A percentile compares a stretch with the other conserved stretches of the same genome.
Evolutionary conservation across 2,888 invertebrate species (phyloP).

Genomic region (Linnaemya vulpina): DNA sequence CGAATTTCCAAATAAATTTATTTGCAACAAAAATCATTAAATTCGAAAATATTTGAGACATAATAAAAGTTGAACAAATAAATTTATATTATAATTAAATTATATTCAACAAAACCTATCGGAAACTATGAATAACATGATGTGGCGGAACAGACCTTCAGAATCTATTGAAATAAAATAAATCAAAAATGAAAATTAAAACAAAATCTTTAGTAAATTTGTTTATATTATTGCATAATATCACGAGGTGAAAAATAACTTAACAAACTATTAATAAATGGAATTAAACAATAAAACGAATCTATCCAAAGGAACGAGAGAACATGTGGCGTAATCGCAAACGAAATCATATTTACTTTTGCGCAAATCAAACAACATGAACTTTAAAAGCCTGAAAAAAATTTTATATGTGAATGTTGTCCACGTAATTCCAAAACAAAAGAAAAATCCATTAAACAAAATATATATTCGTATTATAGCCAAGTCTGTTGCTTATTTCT

Average conservation of each 20-base stretch:
- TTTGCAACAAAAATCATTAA: conserved; percentile 42
- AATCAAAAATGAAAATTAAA: conserved; percentile 13
- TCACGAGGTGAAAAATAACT: conserved; percentile 51
- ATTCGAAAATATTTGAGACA: conserved; percentile 3
- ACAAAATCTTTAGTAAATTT: too few relatives aligned
- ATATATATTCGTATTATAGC: conserved; percentile 16
- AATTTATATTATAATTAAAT: conserved; percentile 3
- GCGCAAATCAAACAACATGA: conserved; percentile 13
- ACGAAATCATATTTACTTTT: neutral
- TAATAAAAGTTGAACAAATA: conserved; percentile 31
- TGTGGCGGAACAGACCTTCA: conserved; percentile 40
- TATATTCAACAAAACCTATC: neutral
- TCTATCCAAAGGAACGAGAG: conserved; percentile 39
- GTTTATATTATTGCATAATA: conserved; percentile 55
- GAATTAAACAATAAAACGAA: conserved; percentile 21
- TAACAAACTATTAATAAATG: conserved; percentile 50
- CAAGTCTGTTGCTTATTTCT: conserved; percentile 24
- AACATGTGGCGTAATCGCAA: conserved; percentile 42
- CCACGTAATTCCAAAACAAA: conserved; percentile 49
- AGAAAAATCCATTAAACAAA: neutral
- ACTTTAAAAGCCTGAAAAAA: neutral
- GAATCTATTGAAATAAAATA: conserved; percentile 3
- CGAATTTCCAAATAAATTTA: conserved; percentile 43
- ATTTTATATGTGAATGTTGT: conserved; percentile 27
- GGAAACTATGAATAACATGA: conserved; percentile 41